These are phyloP conservation scores for Adela reaumurella DNA, from an alignment of 2,888 invertebrate genomes.

Conservation along the genomic window DNA sequence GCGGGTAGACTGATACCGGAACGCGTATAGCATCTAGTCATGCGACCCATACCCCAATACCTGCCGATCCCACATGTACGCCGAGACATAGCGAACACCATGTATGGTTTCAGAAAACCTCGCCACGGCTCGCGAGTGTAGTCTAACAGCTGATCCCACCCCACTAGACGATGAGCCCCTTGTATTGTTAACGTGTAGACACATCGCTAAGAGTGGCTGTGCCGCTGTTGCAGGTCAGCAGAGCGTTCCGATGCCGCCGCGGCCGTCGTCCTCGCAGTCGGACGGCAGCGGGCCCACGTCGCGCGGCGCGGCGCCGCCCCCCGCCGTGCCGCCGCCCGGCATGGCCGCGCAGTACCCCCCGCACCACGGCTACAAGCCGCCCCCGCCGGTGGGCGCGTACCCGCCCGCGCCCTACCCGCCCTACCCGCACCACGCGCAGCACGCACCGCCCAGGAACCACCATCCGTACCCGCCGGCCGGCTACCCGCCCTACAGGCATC, in stretches of 20 bases:
- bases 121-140: too few species aligned
- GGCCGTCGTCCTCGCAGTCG: constrained; percentile 80
- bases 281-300: constrained; percentile 48
- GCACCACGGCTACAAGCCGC: constrained; percentile 9
- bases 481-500: constrained; percentile 33
- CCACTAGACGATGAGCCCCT: background rate
- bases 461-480: constrained; percentile 38
- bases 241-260: constrained; percentile 94
- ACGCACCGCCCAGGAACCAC: constrained; percentile 27
- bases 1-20: too few species aligned
- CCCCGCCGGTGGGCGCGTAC: constrained; percentile 40
- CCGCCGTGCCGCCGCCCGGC: constrained; percentile 22
- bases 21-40: too few species aligned
- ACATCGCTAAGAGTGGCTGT: background rate
- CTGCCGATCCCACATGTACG: too few species aligned
- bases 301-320: constrained; percentile 26
- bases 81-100: too few species aligned
- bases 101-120: too few species aligned
- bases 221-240: constrained; percentile 69
- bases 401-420: constrained; percentile 24
- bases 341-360: constrained; percentile 19
- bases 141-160: too few species aligned
- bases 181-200: background rate
- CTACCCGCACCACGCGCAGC: constrained; percentile 13
- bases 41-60: too few species aligned